A percentile compares a stretch with the other conserved stretches of the same genome.
Conservation (phyloP, 2,888 invertebrate genomes). For the Byasa hedistus region DNA sequence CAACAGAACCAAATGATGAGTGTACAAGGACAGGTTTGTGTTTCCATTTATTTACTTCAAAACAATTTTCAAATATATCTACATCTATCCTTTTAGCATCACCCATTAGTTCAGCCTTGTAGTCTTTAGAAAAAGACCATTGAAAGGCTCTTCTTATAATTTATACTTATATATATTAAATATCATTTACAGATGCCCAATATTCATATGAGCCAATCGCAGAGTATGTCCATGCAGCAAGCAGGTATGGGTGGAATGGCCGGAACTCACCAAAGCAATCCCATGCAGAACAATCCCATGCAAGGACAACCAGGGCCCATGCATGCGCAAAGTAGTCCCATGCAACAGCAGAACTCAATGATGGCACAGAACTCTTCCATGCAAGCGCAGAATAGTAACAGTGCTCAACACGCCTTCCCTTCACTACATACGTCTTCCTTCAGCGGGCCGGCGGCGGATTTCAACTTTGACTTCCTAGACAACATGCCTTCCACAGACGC, state of each 20-base stretch:
- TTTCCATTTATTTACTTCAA: background rate
- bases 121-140: no score
- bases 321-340: conserved; percentile 42
- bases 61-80: background rate
- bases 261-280: conserved; percentile 46
- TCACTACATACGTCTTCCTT: conserved; percentile 70
- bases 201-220: conserved; percentile 85
- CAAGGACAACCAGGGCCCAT: conserved; percentile 46
- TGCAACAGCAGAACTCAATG: conserved; percentile 42
- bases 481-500: conserved; percentile 88
- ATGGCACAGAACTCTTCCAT: conserved; percentile 33
- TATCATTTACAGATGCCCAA: conserved; percentile 78
- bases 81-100: no score
- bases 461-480: conserved; percentile 92
- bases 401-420: conserved; percentile 49
- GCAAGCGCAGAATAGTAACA: conserved; percentile 36
- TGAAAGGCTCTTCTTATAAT: no score
- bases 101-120: no score
- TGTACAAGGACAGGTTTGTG: conserved; percentile 73
- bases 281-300: conserved; percentile 50
- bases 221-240: conserved; percentile 80
- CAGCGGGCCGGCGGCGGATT: conserved; percentile 81
- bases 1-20: conserved; percentile 79
- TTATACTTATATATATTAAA: background rate
- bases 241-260: conserved; percentile 54